A percentile compares a stretch with the other conserved stretches of the same genome.
Conservation (phyloP, 2,888 invertebrate genomes). For the Adineta ricciae region DNA sequence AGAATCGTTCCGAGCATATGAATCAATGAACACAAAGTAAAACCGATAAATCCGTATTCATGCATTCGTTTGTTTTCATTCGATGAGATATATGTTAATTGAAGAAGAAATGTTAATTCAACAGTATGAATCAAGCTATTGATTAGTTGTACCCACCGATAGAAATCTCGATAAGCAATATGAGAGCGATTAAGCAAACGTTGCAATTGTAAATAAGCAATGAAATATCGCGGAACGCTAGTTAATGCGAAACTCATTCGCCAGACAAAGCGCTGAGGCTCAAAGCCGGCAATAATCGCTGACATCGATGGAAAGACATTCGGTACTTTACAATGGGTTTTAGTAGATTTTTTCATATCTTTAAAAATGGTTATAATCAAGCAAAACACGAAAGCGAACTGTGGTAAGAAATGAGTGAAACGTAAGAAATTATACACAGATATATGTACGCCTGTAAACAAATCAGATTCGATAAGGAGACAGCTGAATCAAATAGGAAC, state of each 20-base stretch:
- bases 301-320: conserved; percentile 28
- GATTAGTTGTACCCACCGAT: background rate
- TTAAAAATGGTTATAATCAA: conserved; percentile 22
- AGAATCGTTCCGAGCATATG: conserved; percentile 17
- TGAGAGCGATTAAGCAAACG: conserved; percentile 1
- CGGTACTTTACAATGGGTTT: conserved; percentile 25
- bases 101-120: conserved; percentile 24
- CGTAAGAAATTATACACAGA: background rate
- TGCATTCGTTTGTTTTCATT: conserved; percentile 27
- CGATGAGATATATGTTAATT: conserved; percentile 28
- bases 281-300: conserved; percentile 22
- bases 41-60: conserved; percentile 20
- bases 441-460: background rate
- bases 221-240: conserved; percentile 25
- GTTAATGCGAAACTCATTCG: conserved; percentile 23
- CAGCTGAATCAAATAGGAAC: background rate
- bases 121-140: conserved; percentile 22
- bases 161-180: background rate
- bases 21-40: conserved; percentile 24
- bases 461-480: background rate
- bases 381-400: conserved; percentile 12
- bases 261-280: conserved; percentile 30
- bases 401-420: conserved; percentile 17
- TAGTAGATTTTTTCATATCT: conserved; percentile 22
- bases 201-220: conserved; percentile 21